Evolutionary conservation across 2,888 invertebrate species (phyloP).

Genomic region (Brachylomia viminalis): DNA sequence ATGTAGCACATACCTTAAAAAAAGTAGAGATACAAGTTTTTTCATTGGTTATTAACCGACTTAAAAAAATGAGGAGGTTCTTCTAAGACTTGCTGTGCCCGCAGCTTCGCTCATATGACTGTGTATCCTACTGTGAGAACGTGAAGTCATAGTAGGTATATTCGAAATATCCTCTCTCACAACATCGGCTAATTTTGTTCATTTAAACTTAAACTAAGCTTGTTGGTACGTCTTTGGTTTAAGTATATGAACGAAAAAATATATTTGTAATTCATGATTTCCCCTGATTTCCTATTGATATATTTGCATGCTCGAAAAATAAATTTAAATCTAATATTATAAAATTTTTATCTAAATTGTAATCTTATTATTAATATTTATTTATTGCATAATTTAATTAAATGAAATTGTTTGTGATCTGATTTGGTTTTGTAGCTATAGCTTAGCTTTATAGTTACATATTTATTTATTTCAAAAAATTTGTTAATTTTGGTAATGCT

Average conservation of each 20-base stretch:
- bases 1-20: not conserved
- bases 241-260: not conserved
- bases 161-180: not conserved
- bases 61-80: not conserved
- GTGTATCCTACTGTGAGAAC: not conserved
- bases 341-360: no score
- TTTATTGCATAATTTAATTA: no score
- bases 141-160: no score
- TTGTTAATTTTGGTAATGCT: no score
- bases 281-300: not conserved
- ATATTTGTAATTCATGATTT: not conserved
- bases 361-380: no score
- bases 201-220: not conserved
- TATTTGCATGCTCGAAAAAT: no score
- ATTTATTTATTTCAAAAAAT: no score
- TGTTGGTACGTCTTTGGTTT: not conserved
- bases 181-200: not conserved
- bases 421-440: no score
- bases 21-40: not conserved
- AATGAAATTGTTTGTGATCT: no score
- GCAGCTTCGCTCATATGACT: not conserved
- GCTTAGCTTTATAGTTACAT: no score
- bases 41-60: not conserved
- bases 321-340: no score
- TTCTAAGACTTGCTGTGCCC: not conserved